These are phyloP conservation scores for Erebia epiphron DNA, from an alignment of 2,888 invertebrate genomes.

Conservation along the genomic window DNA sequence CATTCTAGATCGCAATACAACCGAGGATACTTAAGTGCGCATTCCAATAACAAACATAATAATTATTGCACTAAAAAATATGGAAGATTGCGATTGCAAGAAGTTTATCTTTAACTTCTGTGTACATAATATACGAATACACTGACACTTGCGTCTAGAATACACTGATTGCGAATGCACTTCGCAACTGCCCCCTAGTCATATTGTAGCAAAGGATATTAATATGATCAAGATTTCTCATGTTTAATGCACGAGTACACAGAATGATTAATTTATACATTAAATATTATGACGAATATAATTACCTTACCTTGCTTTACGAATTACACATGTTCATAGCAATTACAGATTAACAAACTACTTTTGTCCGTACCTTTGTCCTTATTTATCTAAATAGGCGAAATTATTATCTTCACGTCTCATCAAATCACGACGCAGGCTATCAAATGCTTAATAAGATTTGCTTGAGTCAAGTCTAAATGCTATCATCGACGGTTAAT, in stretches of 20 bases:
- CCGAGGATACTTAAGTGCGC: not conserved
- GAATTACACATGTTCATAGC: not conserved
- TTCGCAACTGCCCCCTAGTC: not conserved
- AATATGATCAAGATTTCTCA: conserved; percentile 8
- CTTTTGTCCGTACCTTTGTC: not conserved
- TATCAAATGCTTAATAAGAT: not conserved
- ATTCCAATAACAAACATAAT: not conserved
- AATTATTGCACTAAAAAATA: not conserved
- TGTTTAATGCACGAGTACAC: conserved; percentile 20
- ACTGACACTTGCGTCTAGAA: no score
- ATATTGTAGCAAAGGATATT: not conserved
- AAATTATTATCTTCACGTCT: not conserved
- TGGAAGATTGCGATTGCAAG: not conserved
- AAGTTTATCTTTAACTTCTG: not conserved
- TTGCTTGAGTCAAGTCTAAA: not conserved
- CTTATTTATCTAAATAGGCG: not conserved
- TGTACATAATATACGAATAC: not conserved
- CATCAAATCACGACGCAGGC: not conserved
- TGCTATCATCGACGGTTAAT: conserved; percentile 2
- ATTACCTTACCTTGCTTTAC: not conserved
- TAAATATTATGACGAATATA: not conserved
- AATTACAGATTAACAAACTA: not conserved
- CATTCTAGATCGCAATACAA: conserved; percentile 11
- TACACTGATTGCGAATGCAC: not conserved
- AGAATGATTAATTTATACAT: conserved; percentile 13